Percentiles rank a stretch among this genome's conserved stretches.
These are phyloP conservation scores for Pammene fasciana DNA, from an alignment of 2,888 invertebrate genomes.

Conservation along the genomic window DNA sequence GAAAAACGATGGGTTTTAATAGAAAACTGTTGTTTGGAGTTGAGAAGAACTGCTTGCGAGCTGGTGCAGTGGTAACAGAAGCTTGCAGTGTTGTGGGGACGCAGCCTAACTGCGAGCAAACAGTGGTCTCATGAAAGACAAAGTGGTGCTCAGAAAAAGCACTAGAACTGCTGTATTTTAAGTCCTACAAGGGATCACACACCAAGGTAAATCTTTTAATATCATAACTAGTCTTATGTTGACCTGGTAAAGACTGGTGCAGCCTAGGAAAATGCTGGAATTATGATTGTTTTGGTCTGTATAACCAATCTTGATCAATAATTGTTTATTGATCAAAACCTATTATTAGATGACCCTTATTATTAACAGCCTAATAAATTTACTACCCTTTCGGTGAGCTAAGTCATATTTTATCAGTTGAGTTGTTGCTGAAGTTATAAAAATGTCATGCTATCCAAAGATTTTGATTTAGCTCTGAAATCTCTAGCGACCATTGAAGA, in stretches of 20 bases:
- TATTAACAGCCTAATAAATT: constrained; percentile 11
- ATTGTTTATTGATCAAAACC: constrained; percentile 29
- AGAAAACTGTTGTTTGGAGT: constrained; percentile 44
- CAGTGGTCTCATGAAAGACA: constrained; percentile 34
- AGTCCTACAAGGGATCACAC: constrained; percentile 2
- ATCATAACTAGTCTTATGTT: not conserved
- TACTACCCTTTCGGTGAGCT: not conserved
- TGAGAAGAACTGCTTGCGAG: constrained; percentile 42
- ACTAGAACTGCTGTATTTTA: constrained; percentile 22
- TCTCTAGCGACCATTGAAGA: no score
- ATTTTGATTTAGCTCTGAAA: no score
- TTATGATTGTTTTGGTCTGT: constrained; percentile 36
- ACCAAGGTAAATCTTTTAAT: constrained; percentile 16
- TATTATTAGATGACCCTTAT: constrained; percentile 38
- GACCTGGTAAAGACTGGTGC: not conserved
- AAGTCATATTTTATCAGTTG: no score
- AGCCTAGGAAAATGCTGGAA: not conserved
- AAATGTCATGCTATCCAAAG: no score
- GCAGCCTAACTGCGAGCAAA: constrained; percentile 5
- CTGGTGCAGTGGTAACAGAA: constrained; percentile 25
- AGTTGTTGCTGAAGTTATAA: not conserved
- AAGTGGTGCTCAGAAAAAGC: constrained; percentile 25
- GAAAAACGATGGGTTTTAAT: constrained; percentile 54
- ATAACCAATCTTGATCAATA: constrained; percentile 36
- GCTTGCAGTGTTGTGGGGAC: constrained; percentile 9